phyloP scores from a whole-genome alignment of 1,140 invertebrate genomes.

The Neotoxoptera formosana region DNA sequence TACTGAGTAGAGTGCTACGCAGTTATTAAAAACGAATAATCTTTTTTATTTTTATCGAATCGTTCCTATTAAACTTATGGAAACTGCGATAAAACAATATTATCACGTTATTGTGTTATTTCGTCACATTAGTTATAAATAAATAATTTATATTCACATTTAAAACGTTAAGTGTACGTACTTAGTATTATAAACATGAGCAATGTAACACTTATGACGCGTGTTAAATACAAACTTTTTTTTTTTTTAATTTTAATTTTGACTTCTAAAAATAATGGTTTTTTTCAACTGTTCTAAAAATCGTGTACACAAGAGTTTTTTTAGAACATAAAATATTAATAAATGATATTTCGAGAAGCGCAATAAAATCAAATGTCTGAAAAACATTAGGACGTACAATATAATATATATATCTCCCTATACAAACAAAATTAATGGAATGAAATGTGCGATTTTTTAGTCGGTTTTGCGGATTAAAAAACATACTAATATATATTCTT shows the following conservation, averaged over 20 bases:
- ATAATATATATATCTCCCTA: background rate
- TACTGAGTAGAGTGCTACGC: too few relatives aligned
- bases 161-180: background rate
- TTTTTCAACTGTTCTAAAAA: background rate
- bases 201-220: background rate
- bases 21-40: too few relatives aligned
- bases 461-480: background rate
- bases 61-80: background rate
- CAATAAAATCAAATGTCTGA: background rate
- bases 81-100: background rate
- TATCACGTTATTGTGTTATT: background rate
- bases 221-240: background rate
- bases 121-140: background rate
- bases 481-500: background rate
- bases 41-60: background rate
- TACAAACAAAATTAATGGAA: conserved; percentile 23
- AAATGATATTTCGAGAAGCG: background rate
- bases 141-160: background rate
- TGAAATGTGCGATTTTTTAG: background rate
- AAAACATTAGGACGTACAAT: background rate
- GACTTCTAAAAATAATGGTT: background rate
- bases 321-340: background rate
- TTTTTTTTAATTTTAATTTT: background rate
- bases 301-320: background rate
- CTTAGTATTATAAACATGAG: background rate